These are phyloP conservation scores for Percopsis transmontana DNA, from an alignment of 2,113 vertebrate genomes.

Conservation along the genomic window DNA sequence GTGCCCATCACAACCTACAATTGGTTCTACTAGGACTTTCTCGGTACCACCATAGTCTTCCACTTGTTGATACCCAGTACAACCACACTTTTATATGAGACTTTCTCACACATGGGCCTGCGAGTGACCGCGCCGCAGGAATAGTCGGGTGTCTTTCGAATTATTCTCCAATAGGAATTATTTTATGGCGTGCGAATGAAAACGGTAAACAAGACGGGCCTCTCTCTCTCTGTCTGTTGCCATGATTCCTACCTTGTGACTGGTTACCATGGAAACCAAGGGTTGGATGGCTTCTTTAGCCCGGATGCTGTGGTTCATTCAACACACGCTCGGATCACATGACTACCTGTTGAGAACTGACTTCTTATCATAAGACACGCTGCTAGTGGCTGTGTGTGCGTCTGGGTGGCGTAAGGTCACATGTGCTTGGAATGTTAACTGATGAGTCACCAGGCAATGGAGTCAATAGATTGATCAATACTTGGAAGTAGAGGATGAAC, in stretches of 20 bases:
- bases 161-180: too few relatives aligned
- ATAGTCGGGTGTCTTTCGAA: too few relatives aligned
- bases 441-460: neutral
- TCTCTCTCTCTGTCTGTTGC: neutral
- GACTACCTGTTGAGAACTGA: constrained; percentile 32
- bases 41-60: neutral
- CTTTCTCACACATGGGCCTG: too few relatives aligned
- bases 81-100: too few relatives aligned
- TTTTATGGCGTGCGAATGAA: too few relatives aligned
- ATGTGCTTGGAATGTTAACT: neutral
- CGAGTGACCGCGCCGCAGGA: too few relatives aligned
- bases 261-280: constrained; percentile 36
- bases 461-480: constrained; percentile 36
- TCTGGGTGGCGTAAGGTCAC: neutral
- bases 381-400: neutral
- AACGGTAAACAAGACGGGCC: neutral
- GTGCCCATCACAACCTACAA: neutral
- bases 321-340: constrained; percentile 45
- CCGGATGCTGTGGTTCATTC: too few relatives aligned
- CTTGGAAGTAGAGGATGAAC: neutral
- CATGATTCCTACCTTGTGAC: constrained; percentile 43
- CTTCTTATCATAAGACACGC: constrained; percentile 21
- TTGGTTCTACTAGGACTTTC: neutral
- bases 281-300: constrained; percentile 49
- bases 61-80: neutral